Percentiles rank a stretch among this genome's conserved stretches.
phyloP scores from a whole-genome alignment of 2,888 invertebrate genomes.

The Agonopterix subpropinquella region DNA sequence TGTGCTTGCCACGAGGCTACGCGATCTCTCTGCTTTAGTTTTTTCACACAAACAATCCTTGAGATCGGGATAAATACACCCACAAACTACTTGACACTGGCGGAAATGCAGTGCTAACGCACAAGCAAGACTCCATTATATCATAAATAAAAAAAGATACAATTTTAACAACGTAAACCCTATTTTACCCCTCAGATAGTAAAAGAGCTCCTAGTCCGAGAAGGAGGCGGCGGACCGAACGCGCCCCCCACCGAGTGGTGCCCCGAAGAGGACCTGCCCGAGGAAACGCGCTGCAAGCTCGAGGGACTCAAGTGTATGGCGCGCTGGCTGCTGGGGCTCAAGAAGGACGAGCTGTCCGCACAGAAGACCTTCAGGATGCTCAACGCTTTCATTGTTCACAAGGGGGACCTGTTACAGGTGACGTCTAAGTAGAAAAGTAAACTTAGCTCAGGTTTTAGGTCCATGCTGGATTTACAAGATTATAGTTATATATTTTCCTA shows the following conservation, averaged over 20 bases:
- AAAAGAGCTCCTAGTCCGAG: constrained; percentile 94
- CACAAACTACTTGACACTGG: no score
- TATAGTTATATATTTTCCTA: no score
- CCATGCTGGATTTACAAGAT: no score
- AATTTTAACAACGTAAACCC: no score
- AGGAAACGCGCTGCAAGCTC: constrained; percentile 93
- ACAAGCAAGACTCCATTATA: no score
- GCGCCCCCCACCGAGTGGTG: constrained; percentile 84
- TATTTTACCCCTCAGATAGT: constrained; percentile 80
- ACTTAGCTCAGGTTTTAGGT: no score
- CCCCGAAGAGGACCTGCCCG: constrained; percentile 88
- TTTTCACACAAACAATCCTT: no score
- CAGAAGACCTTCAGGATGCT: constrained; percentile 97
- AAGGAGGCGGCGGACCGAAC: constrained; percentile 76
- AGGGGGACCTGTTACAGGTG: constrained; percentile 87
- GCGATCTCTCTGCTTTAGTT: no score
- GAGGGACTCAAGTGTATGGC: constrained; percentile 98
- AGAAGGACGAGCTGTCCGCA: constrained; percentile 90
- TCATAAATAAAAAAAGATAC: no score
- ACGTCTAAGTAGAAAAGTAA: background rate
- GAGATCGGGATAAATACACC: no score
- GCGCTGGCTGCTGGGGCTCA: constrained; percentile 94
- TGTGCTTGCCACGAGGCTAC: no score
- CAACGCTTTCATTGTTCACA: constrained; percentile 94
- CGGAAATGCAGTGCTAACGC: no score